phyloP scores from a whole-genome alignment of 2,797 vertebrate genomes.

The Dallia pectoralis region DNA sequence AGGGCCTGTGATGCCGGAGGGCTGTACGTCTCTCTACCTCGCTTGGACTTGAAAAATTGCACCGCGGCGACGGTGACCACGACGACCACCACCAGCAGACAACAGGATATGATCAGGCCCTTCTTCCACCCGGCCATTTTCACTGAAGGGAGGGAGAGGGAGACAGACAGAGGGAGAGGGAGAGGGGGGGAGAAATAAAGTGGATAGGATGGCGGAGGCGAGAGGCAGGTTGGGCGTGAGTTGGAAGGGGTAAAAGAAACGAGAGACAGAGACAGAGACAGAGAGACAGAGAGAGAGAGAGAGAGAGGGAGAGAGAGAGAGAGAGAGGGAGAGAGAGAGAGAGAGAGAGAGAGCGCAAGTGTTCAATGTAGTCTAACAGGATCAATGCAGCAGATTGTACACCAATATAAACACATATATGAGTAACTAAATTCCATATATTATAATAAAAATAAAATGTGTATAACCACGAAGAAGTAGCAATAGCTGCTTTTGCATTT shows the following conservation, averaged over 20 bases:
- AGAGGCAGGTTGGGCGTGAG: not conserved
- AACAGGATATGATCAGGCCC: constrained; percentile 48
- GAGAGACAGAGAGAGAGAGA: not conserved
- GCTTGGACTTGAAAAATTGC: constrained; percentile 60
- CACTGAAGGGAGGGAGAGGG: constrained; percentile 54
- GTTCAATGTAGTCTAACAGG: no score
- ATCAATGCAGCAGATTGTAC: no score
- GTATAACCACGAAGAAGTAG: no score
- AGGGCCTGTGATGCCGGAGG: constrained; percentile 57
- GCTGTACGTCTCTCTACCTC: constrained; percentile 76
- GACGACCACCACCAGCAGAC: constrained; percentile 46
- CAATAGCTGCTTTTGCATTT: no score
- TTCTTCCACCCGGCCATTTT: constrained; percentile 73
- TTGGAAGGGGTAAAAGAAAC: not conserved
- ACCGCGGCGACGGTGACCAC: constrained; percentile 42
- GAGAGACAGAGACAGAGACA: not conserved
- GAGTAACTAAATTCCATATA: no score
- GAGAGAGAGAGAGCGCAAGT: no score
- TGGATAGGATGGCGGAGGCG: constrained; percentile 5
- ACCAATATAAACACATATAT: no score
- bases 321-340: no score
- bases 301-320: no score
- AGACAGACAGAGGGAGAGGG: no score
- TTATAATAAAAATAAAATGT: no score
- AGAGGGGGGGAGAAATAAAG: not conserved